Base-by-base conservation (phyloP, 2,113 vertebrate genomes). In the Protomyctophum bolini region DNA sequence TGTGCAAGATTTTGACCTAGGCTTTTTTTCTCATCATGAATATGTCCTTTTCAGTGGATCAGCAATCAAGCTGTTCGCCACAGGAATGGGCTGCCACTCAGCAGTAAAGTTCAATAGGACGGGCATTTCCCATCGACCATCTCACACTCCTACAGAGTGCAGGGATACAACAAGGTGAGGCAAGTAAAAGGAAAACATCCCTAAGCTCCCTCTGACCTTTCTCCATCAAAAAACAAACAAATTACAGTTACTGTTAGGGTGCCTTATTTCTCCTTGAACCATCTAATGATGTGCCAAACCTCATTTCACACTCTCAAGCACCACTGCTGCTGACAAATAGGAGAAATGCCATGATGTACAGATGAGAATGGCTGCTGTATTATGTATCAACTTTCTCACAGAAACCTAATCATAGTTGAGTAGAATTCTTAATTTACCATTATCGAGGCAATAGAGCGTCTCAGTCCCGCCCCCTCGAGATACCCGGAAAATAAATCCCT, bases 51-150 rank as follows among this genome's bases (percentile, higher is more conserved):
- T 73, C 52, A 56, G 55, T 68, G 28, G 55, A 63, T 55, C 57
- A 64, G 69, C 85, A 73, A 83, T 80, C 57, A 66, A 70, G 58
- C 58, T 29, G 46, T 46, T 69, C 72, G 61, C 63, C 7, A 62
- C 45, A 76, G 83, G 61, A 56, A 64, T n/a, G 15, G 68, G 67
- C 57, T 66, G 58, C 46, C 50, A 56, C 72, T 72, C 58, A 56
- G 73, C n/a, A 63, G 66, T 60, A 45, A 49, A 60, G 80, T 82
- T 88, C 73, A 88, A 84, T 41, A 84, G 81, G 82, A 83, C 77
- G 80, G 55, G 1, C 21, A 77, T 83, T 80, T 84, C 83, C 84
- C 79, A 86, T 82, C 75, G 75, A 2, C 63, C 29, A 50, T 59
- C 58, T 73, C 12, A 7, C 33, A 41, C 33, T 41, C 33, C 51